phyloP scores from a whole-genome alignment of 2,113 vertebrate species.

The Oceanodroma tethys region DNA sequence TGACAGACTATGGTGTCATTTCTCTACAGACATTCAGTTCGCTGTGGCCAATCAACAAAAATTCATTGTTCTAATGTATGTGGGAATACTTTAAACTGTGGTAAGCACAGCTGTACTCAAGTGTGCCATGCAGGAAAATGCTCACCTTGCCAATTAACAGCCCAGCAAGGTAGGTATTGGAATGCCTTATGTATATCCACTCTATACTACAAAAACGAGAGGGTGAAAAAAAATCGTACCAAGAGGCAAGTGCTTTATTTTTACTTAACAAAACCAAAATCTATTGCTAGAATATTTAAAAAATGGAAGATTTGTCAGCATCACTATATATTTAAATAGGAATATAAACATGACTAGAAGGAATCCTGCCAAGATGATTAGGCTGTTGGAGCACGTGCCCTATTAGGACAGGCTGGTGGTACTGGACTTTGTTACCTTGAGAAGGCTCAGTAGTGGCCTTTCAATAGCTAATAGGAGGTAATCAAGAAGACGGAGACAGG shows the following conservation, averaged over 20 bases:
- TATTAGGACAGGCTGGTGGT: not conserved
- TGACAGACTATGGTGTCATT: not conserved
- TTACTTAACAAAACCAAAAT: not conserved
- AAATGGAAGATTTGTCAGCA: not conserved
- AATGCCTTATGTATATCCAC: not conserved
- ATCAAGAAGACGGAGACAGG: not conserved
- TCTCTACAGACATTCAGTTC: constrained; percentile 87
- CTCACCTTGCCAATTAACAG: constrained; percentile 83
- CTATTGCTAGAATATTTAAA: not conserved
- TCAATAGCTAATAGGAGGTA: not conserved
- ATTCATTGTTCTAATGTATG: constrained; percentile 87
- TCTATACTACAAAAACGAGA: not conserved
- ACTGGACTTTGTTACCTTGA: not conserved
- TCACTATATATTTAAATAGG: not conserved
- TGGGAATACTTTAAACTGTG: constrained; percentile 85
- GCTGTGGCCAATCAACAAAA: constrained; percentile 85
- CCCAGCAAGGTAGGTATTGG: constrained; percentile 83
- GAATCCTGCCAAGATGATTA: not conserved
- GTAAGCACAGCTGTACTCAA: constrained; percentile 85
- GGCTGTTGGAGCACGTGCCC: not conserved
- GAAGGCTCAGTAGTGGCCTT: not conserved
- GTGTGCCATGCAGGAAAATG: constrained; percentile 89
- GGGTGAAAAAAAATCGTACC: not conserved
- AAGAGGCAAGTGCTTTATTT: not conserved
- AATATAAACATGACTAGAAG: not conserved